Evolutionary conservation across 2,888 invertebrate species (phyloP).

Genomic region (Drosophila histrio): DNA sequence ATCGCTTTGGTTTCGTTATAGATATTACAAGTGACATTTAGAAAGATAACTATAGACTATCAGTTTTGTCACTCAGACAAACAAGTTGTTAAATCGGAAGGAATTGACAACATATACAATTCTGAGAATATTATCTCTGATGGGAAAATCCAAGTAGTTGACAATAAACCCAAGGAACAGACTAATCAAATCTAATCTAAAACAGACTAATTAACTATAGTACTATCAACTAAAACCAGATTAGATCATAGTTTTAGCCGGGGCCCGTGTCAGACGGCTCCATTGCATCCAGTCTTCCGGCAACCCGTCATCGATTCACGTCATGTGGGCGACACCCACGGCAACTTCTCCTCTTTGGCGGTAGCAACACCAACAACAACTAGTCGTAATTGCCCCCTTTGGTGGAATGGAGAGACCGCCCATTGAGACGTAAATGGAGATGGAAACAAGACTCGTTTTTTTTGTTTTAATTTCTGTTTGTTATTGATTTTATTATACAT

Average conservation of each 20-base stretch:
- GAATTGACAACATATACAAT: too few relatives aligned
- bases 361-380: too few relatives aligned
- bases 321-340: not conserved
- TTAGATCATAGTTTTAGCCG: not conserved
- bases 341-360: not conserved
- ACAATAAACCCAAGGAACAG: too few relatives aligned
- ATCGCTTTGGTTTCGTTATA: too few relatives aligned
- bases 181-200: too few relatives aligned
- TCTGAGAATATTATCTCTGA: too few relatives aligned
- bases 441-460: constrained; percentile 5
- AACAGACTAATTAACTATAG: too few relatives aligned
- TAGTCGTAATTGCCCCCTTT: not conserved
- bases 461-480: not conserved
- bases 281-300: not conserved
- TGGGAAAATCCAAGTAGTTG: too few relatives aligned
- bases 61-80: too few relatives aligned
- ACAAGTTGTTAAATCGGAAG: too few relatives aligned
- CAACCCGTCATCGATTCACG: not conserved
- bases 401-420: not conserved
- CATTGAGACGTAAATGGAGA: not conserved
- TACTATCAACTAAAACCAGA: not conserved
- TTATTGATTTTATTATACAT: constrained; percentile 38
- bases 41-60: too few relatives aligned
- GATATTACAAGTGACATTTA: too few relatives aligned
- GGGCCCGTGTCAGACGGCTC: not conserved